Conservation (phyloP, 2,888 invertebrate species). For the Cetonia aurata region DNA sequence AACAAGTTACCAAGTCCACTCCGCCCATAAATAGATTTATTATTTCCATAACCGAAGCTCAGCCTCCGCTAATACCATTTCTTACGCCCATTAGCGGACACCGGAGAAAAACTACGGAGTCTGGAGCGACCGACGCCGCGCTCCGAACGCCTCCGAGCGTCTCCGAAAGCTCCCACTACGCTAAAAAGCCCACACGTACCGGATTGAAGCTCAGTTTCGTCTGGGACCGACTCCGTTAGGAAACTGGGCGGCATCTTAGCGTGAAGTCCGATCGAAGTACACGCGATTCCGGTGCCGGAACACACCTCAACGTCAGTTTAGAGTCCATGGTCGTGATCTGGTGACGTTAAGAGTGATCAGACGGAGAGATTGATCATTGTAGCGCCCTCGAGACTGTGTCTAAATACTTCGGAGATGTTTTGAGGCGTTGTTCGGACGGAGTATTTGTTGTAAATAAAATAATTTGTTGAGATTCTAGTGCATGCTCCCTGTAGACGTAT, state of each 20-base stretch:
- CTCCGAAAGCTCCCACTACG: conserved; percentile 47
- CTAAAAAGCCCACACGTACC: conserved; percentile 49
- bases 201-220: conserved; percentile 51
- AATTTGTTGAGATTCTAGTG: no score
- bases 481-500: no score
- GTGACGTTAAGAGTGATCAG: no score
- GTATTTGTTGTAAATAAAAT: no score
- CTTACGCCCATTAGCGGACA: conserved; percentile 11
- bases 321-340: background rate
- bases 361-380: no score
- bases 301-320: conserved; percentile 17
- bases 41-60: conserved; percentile 10
- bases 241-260: conserved; percentile 17
- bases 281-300: conserved; percentile 23
- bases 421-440: no score
- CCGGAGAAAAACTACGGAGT: conserved; percentile 13
- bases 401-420: no score
- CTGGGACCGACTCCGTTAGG: conserved; percentile 46
- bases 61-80: conserved; percentile 10
- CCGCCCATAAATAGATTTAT: conserved; percentile 10
- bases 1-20: background rate
- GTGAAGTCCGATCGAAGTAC: conserved; percentile 5
- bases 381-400: no score
- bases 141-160: conserved; percentile 42
- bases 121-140: no score